Base-by-base conservation (phyloP, 2,113 vertebrate species). In the human (Homo sapiens) region DNA sequence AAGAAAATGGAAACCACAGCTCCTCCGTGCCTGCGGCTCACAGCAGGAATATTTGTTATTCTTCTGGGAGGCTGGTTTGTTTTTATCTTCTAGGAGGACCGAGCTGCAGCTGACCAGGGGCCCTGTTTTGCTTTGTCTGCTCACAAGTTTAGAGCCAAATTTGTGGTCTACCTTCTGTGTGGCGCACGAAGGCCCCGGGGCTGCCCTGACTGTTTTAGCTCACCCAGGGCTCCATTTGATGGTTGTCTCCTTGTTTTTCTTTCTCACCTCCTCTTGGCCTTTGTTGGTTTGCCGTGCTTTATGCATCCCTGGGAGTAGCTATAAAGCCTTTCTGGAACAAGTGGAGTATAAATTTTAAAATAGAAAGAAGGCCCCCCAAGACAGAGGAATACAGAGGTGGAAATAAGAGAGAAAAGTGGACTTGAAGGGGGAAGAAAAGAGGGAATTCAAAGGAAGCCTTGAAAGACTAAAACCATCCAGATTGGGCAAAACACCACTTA, bases 151-250 rank as follows among this genome's bases (percentile, higher is more conserved):
- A 8, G n/a, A 38, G 85, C 32, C 57, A 17, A 0, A 12, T 76
- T 22, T 57, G 85, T 17, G 40, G 92, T 50, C 75, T 8, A 2
- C 43, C 16, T 0, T 35, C 2, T 0, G 43, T 22, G 32, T 61
- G 5, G 0, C 16, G 59, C 66, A 4, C 2, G 0, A 0, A 6
- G 50, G 79, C 80, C 20, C 6, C 3, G 2, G 52, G 25, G 50
- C 22, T 12, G 48, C 38, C 20, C 20, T 17, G 20, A 17, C 55
- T 23, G 75, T 61, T 4, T 61, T 8, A 43, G 5, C 8, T 35
- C 22, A 16, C 55, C 32, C 22, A 5, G 8, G 11, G 57, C 23
- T 57, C 66, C 30, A 3, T 43, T 85, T 57, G 59, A 50, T 17
- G 70, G 18, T 4, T 40, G 27, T 45, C 7, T 2, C 38, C 23